A percentile compares a stretch with the other conserved stretches of the same genome.
Evolutionary conservation across 2,888 invertebrate species (phyloP).

Genomic region (Rutpela maculata): DNA sequence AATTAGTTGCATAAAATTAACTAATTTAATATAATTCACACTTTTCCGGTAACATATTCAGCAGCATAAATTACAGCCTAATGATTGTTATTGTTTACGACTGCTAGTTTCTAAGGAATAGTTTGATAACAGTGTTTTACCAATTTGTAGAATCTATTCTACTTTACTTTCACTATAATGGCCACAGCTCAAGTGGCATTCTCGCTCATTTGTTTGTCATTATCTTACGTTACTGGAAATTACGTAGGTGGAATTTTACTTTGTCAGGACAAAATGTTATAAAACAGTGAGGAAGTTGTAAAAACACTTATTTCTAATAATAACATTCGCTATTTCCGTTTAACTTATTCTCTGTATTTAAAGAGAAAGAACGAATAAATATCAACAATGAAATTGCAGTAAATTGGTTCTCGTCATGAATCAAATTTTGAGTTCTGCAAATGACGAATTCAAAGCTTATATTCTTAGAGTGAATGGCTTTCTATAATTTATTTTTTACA

Average conservation of each 20-base stretch:
- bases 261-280: conserved; percentile 8
- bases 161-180: conserved; percentile 33
- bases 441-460: neutral
- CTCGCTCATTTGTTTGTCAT: conserved; percentile 18
- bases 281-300: conserved; percentile 29
- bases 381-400: neutral
- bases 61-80: neutral
- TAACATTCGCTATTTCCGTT: conserved; percentile 15
- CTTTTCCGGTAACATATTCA: neutral
- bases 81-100: neutral
- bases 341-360: neutral
- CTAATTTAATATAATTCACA: neutral
- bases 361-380: conserved; percentile 7
- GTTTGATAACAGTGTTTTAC: conserved; percentile 20
- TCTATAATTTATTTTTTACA: no score
- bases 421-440: neutral
- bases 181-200: conserved; percentile 7
- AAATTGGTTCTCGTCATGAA: conserved; percentile 1
- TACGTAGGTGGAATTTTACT: conserved; percentile 9
- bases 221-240: neutral
- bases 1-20: no score
- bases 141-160: conserved; percentile 6
- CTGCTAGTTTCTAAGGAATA: neutral
- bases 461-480: no score
- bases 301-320: conserved; percentile 25